Percentiles rank a stretch among this genome's conserved stretches.
Evolutionary conservation across 2,888 invertebrate species (phyloP).

Genomic region (Theristus sp.): DNA sequence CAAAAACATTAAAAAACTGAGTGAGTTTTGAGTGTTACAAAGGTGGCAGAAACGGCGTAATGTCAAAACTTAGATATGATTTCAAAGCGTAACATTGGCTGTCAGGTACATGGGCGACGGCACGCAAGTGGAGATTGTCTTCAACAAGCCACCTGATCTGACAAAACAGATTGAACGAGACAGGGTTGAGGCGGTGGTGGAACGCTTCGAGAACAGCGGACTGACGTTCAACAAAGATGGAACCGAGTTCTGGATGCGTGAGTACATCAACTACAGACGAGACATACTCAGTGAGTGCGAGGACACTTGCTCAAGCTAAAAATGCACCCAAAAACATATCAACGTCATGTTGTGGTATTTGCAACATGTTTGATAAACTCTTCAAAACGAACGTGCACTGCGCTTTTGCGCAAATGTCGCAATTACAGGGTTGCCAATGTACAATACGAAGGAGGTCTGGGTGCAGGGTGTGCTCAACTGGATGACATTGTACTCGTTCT

Average conservation of each 20-base stretch:
- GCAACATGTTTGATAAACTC: too few relatives aligned
- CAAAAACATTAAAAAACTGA: too few relatives aligned
- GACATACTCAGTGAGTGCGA: not conserved
- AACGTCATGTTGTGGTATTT: not conserved
- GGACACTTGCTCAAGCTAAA: not conserved
- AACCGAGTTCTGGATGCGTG: conserved; percentile 21
- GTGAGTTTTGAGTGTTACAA: too few relatives aligned
- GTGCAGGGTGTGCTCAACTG: not conserved
- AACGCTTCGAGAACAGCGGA: conserved; percentile 19
- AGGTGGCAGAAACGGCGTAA: too few relatives aligned
- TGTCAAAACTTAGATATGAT: too few relatives aligned
- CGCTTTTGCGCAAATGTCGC: not conserved
- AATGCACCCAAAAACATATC: not conserved
- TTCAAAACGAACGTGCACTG: too few relatives aligned
- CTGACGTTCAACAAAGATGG: conserved; percentile 11
- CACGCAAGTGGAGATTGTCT: not conserved
- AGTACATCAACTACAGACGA: not conserved
- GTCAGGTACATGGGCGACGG: too few relatives aligned
- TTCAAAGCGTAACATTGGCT: not conserved
- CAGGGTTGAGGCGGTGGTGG: conserved; percentile 15
- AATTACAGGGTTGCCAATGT: not conserved
- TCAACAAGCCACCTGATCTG: not conserved
- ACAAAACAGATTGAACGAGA: conserved; percentile 6
- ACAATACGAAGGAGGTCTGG: not conserved
- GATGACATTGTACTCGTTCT: not conserved